A percentile compares a stretch with the other conserved stretches of the same genome.
phyloP scores from a whole-genome alignment of 2,797 vertebrate species.

The Crax fasciolata region DNA sequence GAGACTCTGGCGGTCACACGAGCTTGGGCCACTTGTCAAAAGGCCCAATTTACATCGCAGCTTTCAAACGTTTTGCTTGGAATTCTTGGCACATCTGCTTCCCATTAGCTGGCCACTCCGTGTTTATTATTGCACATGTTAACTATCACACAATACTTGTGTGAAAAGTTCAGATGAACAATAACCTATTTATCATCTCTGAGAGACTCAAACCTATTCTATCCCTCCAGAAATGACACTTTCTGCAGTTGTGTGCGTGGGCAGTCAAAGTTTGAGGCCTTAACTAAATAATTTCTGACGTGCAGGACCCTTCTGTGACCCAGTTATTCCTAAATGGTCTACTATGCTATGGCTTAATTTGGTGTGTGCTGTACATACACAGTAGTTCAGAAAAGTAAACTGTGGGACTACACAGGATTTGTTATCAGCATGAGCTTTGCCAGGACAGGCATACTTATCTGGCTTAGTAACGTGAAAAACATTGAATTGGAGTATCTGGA shows the following conservation, averaged over 20 bases:
- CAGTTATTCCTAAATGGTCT: neutral
- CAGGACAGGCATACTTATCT: neutral
- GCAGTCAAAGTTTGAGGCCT: neutral
- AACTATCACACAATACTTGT: slow-evolving; percentile 42
- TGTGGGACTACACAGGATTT: neutral
- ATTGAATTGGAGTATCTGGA: neutral
- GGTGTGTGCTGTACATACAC: neutral
- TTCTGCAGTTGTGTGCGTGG: neutral
- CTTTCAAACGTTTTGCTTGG: slow-evolving; percentile 43
- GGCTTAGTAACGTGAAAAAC: neutral
- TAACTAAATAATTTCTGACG: neutral
- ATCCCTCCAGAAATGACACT: neutral
- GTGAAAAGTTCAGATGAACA: slow-evolving; percentile 70
- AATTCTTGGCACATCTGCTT: slow-evolving; percentile 77
- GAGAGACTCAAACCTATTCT: slow-evolving; percentile 5
- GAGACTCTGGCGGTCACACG: neutral
- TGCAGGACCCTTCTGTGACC: neutral
- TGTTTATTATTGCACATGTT: slow-evolving; percentile 80
- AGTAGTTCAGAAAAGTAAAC: neutral
- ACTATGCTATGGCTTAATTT: neutral
- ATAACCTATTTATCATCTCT: slow-evolving; percentile 67
- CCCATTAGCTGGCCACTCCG: slow-evolving; percentile 63
- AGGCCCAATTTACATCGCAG: slow-evolving; percentile 25
- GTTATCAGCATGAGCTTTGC: neutral
- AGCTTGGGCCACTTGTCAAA: slow-evolving; percentile 32